phyloP scores from a whole-genome alignment of 1,140 invertebrate genomes.

The Lepidostoma basale region DNA sequence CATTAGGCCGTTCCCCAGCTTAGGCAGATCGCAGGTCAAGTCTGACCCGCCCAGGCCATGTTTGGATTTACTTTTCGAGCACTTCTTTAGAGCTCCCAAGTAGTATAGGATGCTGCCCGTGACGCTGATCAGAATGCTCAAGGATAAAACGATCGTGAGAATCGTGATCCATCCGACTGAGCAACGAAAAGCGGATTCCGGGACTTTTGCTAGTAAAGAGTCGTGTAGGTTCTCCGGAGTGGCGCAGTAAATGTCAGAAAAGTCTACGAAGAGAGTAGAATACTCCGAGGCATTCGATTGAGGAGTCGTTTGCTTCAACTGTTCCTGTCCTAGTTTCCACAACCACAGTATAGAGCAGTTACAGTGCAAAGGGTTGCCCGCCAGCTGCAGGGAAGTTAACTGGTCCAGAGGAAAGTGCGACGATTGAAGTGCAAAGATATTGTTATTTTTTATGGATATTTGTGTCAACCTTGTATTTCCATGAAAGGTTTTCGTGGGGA shows the following conservation, averaged over 20 bases:
- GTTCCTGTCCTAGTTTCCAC: constrained; percentile 72
- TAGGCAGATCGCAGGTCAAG: constrained; percentile 58
- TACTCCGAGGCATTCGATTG: constrained; percentile 51
- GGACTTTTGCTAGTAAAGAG: constrained; percentile 59
- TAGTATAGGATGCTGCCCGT: constrained; percentile 64
- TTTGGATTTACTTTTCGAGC: constrained; percentile 61
- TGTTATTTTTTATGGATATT: constrained; percentile 75
- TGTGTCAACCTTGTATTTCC: constrained; percentile 75
- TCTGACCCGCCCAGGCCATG: constrained; percentile 60
- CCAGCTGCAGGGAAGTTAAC: constrained; percentile 70
- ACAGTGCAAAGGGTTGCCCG: constrained; percentile 83
- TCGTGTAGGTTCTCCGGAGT: constrained; percentile 60
- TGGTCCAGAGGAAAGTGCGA: constrained; percentile 81
- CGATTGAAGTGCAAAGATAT: constrained; percentile 73
- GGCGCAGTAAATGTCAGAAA: constrained; percentile 62
- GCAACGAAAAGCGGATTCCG: constrained; percentile 66
- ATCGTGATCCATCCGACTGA: constrained; percentile 66
- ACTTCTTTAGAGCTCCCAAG: constrained; percentile 60
- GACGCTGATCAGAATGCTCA: constrained; percentile 63
- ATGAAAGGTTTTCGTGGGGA: constrained; percentile 76
- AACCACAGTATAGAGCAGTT: constrained; percentile 88
- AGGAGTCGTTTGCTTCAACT: constrained; percentile 52
- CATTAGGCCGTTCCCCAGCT: constrained; percentile 59
- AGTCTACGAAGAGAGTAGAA: constrained; percentile 56
- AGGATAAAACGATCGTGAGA: constrained; percentile 61